Evolutionary conservation across 1,140 invertebrate species (phyloP), one percentile per base, ranked within the genome.

Genomic region (Trichonephila inaurata): DNA sequence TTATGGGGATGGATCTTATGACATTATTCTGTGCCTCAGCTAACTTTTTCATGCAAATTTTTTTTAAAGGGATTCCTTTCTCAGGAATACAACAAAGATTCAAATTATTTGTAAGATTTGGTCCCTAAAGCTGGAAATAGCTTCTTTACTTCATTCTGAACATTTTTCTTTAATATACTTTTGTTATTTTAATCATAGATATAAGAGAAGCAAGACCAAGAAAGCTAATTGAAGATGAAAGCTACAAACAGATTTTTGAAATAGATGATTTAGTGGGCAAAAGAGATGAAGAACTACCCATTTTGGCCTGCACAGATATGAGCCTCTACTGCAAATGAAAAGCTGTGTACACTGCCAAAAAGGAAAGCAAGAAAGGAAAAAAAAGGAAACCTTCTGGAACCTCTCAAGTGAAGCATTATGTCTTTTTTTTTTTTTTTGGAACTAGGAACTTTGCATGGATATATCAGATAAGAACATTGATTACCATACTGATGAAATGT

Each of bases 381-480:
- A n/a, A n/a, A n/a, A n/a, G n/a, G n/a, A 40, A 40, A n/a, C 21
- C 64, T n/a, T 66, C 64, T 7, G 21, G n/a, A n/a, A n/a, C n/a
- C n/a, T n/a, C n/a, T n/a, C n/a, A n/a, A n/a, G n/a, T n/a, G n/a
- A n/a, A n/a, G n/a, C 64, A 66, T 66, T 66, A 66, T 66, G 64
- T 99, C 94, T n/a, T n/a, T n/a, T n/a, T n/a, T n/a, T 99, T 97
- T 96, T 99, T 99, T 96, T 99, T 98, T 96, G 98, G 98, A 86
- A 97, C 97, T 60, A 97, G 98, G 95, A 98, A 99, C 96, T 99
- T 98, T 89, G 94, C 94, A 18, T 95, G 94, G 93, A 94, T 95
- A n/a, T n/a, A 24, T 44, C 51, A 0, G 93, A 98, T 94, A 96
- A 97, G 72, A 97, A 97, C 95, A 97, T 99, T 33, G 98, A n/a